Evolutionary conservation across 2,797 vertebrate species (phyloP).

Genomic region (Tadarida brasiliensis): DNA sequence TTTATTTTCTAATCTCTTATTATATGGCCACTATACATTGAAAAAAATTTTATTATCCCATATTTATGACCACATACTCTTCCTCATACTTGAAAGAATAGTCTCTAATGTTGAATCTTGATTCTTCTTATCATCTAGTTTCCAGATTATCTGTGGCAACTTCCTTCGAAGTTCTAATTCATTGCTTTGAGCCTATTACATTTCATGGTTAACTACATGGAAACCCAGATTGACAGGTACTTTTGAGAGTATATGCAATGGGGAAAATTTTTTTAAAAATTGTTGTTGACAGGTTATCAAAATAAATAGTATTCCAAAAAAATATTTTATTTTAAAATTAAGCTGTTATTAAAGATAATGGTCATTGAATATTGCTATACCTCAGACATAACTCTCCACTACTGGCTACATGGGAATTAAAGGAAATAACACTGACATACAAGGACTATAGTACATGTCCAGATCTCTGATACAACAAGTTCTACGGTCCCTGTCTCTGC

Average conservation of each 20-base stretch:
- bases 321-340: conserved; percentile 18
- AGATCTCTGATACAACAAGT: neutral
- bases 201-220: neutral
- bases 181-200: neutral
- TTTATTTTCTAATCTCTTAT: neutral
- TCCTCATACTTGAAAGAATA: neutral
- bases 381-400: neutral
- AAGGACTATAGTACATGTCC: neutral
- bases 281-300: neutral
- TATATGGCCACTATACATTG: neutral
- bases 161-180: neutral
- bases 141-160: neutral
- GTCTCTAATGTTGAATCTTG: neutral
- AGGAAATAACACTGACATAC: neutral
- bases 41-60: neutral
- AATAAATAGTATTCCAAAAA: neutral
- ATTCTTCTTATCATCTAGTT: neutral
- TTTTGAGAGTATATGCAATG: neutral
- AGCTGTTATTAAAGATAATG: neutral
- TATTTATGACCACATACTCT: neutral
- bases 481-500: neutral
- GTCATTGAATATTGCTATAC: neutral
- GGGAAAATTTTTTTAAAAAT: neutral
- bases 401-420: neutral
- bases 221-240: neutral